Base-by-base conservation (phyloP, 1,140 invertebrate species). In the Drosophila pandora region DNA sequence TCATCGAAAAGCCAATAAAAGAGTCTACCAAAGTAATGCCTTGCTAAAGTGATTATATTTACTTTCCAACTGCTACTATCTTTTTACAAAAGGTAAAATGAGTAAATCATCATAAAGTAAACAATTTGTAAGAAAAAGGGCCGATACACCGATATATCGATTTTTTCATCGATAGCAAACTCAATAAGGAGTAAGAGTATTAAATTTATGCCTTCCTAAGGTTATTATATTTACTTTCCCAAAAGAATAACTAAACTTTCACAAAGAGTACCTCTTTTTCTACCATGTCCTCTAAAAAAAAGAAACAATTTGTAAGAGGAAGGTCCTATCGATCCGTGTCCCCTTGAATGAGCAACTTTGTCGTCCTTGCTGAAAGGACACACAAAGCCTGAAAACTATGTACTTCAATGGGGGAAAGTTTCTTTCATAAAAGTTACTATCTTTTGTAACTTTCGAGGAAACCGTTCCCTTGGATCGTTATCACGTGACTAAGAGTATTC, bases 401-500 rank as follows among this genome's bases (percentile, higher is more conserved):
- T 5, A 45, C 62, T 62, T 63, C 22, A 41, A 50, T 28, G 30
- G 37, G 22, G 28, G 65, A 52, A 58, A 58, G 53, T 28, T 53
- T 53, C 17, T 21, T 52, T 59, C 37, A n/a, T 7, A 43, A 64
- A 64, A 64, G 17, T 63, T 63, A 67, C 49, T 59, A 50, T 25
- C 32, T 43, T 23, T 48, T 43, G 63, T 2, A 32, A 32, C 30
- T 8, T 32, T 8, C 6, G 30, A 37, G 4, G 34, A n/a, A n/a
- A 4, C 10, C 34, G 2, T 2, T 2, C 17, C 37, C 23, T 56
- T 57, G 23, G 45, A 45, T 43, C 47, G 45, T 68, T 57, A 60
- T 83, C 79, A 82, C 79, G 74, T 77, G 79, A 28, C 68, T 43
- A 50, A 54, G 65, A 54, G 53, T 39, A 21, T 45, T 22, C 45